phyloP scores from a whole-genome alignment of 23 tunicate species.

The Ciona savignyi region DNA sequence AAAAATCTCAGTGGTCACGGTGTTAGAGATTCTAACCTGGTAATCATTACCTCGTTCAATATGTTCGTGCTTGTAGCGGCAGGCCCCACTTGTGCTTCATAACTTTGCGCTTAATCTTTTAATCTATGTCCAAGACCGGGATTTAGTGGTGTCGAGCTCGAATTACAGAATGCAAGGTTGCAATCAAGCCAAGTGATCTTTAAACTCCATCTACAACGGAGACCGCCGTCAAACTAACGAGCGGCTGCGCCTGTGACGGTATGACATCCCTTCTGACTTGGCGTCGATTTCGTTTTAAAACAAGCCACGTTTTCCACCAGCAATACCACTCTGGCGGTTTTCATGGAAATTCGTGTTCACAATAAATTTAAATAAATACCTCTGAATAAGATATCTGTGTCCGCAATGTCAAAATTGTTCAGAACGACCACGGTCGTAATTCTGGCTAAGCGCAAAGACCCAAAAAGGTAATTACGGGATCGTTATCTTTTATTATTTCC shows the following conservation, averaged over 20 bases:
- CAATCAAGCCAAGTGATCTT: background rate
- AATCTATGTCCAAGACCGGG: background rate
- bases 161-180: background rate
- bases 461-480: no score
- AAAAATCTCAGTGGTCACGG: background rate
- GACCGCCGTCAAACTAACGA: constrained; percentile 2
- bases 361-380: no score
- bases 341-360: no score
- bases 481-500: no score
- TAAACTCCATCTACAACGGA: background rate
- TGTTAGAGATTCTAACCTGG: background rate
- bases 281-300: background rate
- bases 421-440: no score
- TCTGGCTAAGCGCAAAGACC: no score
- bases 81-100: background rate
- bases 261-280: background rate
- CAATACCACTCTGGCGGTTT: no score
- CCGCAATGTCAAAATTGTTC: no score
- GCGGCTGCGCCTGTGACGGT: background rate
- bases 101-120: background rate
- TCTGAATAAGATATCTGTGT: background rate
- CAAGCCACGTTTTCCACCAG: background rate
- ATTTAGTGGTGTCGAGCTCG: background rate
- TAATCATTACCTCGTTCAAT: background rate
- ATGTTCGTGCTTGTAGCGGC: background rate